phyloP scores from a whole-genome alignment of 2,113 vertebrate species.

The Esox niger region DNA sequence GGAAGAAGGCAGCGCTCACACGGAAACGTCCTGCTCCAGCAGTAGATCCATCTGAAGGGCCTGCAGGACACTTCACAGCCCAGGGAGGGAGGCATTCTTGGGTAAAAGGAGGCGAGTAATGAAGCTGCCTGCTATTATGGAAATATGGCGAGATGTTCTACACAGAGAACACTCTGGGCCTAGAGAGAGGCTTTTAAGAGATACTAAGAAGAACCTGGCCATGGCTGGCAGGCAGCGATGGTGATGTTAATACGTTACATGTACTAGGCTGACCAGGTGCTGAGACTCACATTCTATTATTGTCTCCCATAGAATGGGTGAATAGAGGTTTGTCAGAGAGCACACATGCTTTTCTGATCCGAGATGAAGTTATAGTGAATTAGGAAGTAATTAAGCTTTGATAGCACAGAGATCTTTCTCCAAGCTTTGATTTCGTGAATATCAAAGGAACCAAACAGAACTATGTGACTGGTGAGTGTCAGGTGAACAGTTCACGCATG shows the following conservation, averaged over 20 bases:
- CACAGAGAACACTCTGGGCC: slow-evolving; percentile 12
- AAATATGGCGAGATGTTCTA: slow-evolving; percentile 35
- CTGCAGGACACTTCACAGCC: slow-evolving; percentile 29
- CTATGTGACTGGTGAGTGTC: background rate
- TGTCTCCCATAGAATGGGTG: slow-evolving; percentile 30
- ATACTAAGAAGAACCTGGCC: slow-evolving; percentile 16
- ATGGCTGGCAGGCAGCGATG: slow-evolving; percentile 21
- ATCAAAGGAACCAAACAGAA: slow-evolving; percentile 13
- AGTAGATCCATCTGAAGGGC: slow-evolving; percentile 8
- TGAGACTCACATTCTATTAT: slow-evolving; percentile 38
- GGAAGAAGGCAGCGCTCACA: slow-evolving; percentile 22
- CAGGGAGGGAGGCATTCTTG: slow-evolving; percentile 44
- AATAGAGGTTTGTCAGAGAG: slow-evolving; percentile 33
- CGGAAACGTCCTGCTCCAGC: slow-evolving; percentile 35
- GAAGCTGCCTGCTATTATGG: slow-evolving; percentile 41
- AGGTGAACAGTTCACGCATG: background rate
- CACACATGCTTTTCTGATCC: slow-evolving; percentile 48
- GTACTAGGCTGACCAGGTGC: slow-evolving; percentile 36
- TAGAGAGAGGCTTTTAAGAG: slow-evolving; percentile 16
- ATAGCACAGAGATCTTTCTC: background rate
- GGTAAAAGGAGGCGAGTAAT: slow-evolving; percentile 42
- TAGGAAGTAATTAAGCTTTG: background rate
- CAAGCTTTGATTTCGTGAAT: slow-evolving; percentile 14
- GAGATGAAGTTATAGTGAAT: slow-evolving; percentile 24
- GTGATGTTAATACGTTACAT: slow-evolving; percentile 16